Percentiles rank a stretch among this genome's conserved stretches.
phyloP scores from a whole-genome alignment of 2,888 invertebrate species.

The Fragum whitleyi region DNA sequence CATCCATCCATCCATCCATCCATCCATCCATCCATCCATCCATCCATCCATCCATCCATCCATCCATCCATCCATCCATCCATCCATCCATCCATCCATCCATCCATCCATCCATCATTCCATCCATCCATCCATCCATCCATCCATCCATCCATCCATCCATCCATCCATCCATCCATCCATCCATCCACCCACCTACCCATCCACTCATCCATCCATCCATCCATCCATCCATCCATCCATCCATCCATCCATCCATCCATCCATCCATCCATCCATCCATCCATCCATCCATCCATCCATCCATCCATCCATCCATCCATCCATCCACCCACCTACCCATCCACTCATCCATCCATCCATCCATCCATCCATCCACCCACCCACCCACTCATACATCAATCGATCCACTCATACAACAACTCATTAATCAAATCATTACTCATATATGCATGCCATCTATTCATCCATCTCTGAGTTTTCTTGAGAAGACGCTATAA shows the following conservation, averaged over 20 bases:
- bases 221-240: not conserved
- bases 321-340: no score
- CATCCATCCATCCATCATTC: not conserved
- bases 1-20: not conserved
- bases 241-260: not conserved
- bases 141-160: constrained; percentile 5
- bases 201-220: no score
- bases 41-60: not conserved
- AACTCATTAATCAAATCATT: not conserved
- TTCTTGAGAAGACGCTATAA: no score
- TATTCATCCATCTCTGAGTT: not conserved
- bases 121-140: not conserved
- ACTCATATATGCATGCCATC: not conserved
- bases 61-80: not conserved
- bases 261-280: not conserved
- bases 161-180: constrained; percentile 2
- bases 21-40: not conserved
- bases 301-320: not conserved
- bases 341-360: no score
- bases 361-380: no score
- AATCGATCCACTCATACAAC: not conserved
- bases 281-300: not conserved
- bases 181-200: no score
- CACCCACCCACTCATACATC: no score
- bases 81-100: not conserved